Percentiles rank a stretch among this genome's conserved stretches.
These are phyloP conservation scores for Zaprionus africanus DNA, from an alignment of 1,140 invertebrate species.

Conservation along the genomic window DNA sequence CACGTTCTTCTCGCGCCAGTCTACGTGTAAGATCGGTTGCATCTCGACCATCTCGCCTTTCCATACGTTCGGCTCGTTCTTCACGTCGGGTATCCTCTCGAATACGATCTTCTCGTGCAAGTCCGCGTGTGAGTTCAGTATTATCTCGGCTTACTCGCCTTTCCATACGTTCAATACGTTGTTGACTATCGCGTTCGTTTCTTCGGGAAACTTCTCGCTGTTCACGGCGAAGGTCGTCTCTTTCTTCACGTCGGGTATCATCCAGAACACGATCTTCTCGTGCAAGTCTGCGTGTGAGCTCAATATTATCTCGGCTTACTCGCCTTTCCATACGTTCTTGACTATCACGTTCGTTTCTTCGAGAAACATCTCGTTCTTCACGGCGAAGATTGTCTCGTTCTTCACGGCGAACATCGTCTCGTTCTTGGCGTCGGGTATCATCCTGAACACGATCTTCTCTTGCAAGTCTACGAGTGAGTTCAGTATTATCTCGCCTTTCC, in stretches of 20 bases:
- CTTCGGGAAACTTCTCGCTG: not conserved
- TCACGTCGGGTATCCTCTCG: not conserved
- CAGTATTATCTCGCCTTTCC: not conserved
- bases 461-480: not conserved
- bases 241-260: not conserved
- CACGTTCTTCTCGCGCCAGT: not conserved
- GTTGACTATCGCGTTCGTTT: not conserved
- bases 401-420: not conserved
- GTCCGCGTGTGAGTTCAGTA: not conserved
- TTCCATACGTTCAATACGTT: not conserved
- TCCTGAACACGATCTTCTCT: not conserved
- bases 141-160: not conserved
- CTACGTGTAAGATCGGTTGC: not conserved
- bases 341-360: not conserved
- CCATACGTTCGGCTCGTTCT: not conserved
- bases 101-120: not conserved
- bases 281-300: too few species aligned
- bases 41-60: not conserved
- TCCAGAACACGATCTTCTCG: not conserved
- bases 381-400: not conserved
- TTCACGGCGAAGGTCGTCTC: too few species aligned
- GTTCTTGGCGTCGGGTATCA: not conserved
- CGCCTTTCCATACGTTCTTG: not conserved
- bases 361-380: not conserved
- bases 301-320: too few species aligned